Conservation (phyloP, 2,113 vertebrate species). For the Meleagris gallopavo region DNA sequence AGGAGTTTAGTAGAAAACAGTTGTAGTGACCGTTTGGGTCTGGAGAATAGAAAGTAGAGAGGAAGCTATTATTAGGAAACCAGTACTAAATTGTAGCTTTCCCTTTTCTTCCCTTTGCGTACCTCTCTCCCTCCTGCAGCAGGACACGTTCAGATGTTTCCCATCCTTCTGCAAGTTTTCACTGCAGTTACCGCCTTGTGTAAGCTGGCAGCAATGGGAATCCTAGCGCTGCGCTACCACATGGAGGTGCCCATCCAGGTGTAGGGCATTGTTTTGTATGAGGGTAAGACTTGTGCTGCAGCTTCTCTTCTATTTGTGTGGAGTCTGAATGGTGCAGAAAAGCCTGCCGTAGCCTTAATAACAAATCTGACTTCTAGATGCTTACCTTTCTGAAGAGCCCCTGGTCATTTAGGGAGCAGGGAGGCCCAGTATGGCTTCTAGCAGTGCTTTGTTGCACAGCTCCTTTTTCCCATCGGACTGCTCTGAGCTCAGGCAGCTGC, state of each 20-base stretch:
- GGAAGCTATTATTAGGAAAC: neutral
- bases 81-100: neutral
- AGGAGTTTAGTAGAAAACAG: neutral
- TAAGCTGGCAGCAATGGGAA: neutral
- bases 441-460: neutral
- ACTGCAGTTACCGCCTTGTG: neutral
- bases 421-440: neutral
- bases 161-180: neutral
- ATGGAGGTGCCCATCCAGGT: neutral
- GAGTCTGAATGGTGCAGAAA: neutral
- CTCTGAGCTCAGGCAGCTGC: neutral
- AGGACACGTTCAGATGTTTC: neutral
- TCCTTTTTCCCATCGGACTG: neutral
- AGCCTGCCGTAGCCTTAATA: neutral
- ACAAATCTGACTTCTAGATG: neutral
- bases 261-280: neutral
- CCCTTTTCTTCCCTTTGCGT: neutral
- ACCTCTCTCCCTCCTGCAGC: neutral
- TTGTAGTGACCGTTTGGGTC: neutral
- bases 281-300: neutral
- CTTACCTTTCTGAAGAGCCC: neutral
- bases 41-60: neutral
- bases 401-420: neutral
- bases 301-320: neutral
- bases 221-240: neutral